phyloP scores from a whole-genome alignment of 2,888 invertebrate species.

The Cacoxenus indagator region DNA sequence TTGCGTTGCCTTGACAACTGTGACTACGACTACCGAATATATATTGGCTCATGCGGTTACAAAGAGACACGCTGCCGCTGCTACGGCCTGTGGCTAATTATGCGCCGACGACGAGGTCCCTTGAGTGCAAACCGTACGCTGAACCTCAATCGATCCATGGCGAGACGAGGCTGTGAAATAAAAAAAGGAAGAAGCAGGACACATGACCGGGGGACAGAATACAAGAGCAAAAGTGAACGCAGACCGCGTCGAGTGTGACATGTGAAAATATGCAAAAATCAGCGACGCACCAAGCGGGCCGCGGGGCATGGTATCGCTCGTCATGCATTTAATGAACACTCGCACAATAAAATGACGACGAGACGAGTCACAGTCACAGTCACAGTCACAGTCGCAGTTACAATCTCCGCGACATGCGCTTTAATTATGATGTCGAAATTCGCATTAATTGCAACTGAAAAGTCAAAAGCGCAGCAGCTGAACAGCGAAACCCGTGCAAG shows the following conservation, averaged over 20 bases:
- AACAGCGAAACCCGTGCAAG: neutral
- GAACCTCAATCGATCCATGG: neutral
- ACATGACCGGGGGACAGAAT: conserved; percentile 37
- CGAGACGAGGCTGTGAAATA: neutral
- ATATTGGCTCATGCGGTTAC: neutral
- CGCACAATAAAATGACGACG: too few relatives aligned
- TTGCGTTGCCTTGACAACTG: neutral
- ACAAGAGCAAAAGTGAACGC: neutral
- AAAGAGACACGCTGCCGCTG: neutral
- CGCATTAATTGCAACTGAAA: conserved; percentile 27
- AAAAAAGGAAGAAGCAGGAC: neutral
- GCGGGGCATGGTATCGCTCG: neutral
- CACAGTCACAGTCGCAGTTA: neutral
- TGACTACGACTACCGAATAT: neutral
- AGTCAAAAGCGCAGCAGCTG: conserved; percentile 11
- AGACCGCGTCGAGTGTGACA: conserved; percentile 50
- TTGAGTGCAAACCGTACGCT: neutral
- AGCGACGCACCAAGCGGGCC: too few relatives aligned
- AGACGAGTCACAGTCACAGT: too few relatives aligned
- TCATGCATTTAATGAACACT: neutral
- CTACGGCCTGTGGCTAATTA: conserved; percentile 7
- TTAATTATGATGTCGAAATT: conserved; percentile 32
- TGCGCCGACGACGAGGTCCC: neutral
- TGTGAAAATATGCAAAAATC: conserved; percentile 44
- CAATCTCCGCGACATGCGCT: conserved; percentile 10